Evolutionary conservation across 2,797 vertebrate species (phyloP).

Genomic region (Knipowitschia caucasica): DNA sequence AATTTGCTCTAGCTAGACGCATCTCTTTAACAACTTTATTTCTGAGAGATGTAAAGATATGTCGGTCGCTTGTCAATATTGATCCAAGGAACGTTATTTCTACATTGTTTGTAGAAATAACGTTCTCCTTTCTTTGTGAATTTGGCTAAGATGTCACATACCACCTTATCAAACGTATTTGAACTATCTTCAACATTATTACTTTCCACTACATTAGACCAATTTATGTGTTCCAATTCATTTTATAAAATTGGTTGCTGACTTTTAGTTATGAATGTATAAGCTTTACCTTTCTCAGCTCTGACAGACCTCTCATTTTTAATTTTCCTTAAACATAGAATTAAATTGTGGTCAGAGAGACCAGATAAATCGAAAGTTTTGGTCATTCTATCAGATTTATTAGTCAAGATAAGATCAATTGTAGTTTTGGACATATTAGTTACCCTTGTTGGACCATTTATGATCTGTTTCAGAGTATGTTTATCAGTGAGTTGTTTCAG

Average conservation of each 20-base stretch:
- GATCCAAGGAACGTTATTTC: not conserved
- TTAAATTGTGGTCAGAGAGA: slow-evolving; percentile 6
- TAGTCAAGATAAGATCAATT: slow-evolving; percentile 2
- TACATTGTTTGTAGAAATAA: not conserved
- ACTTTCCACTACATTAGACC: too few relatives aligned
- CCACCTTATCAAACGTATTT: not conserved
- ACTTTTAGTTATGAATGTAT: not conserved
- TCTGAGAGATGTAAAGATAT: too few relatives aligned
- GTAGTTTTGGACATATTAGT: not conserved
- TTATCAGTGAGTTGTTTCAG: slow-evolving; percentile 1
- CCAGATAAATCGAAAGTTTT: too few relatives aligned
- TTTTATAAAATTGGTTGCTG: not conserved
- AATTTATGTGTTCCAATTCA: not conserved
- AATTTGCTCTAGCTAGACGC: not conserved
- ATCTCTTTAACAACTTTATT: too few relatives aligned
- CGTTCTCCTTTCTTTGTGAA: slow-evolving; percentile 8
- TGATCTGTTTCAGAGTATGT: not conserved
- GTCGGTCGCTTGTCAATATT: not conserved
- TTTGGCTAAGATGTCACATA: not conserved
- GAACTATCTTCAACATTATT: not conserved
- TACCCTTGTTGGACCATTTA: not conserved
- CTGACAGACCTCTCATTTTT: not conserved
- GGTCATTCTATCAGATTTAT: not conserved
- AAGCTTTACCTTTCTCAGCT: not conserved
- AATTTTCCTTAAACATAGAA: slow-evolving; percentile 2